Conservation (phyloP, 2,888 invertebrate species). For the Tubiluchus corallicola region DNA sequence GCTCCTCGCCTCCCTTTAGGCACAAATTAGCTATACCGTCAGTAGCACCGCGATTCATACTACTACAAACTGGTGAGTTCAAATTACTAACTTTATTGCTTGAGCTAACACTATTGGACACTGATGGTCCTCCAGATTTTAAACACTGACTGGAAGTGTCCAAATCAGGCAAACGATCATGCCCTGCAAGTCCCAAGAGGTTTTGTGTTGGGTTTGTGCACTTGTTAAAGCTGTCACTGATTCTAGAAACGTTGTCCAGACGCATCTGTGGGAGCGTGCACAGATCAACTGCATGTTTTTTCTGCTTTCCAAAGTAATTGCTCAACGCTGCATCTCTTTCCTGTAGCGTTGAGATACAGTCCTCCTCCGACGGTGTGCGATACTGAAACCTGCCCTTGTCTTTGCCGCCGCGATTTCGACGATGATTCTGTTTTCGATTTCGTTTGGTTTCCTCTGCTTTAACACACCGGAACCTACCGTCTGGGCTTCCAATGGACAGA, state of each 20-base stretch:
- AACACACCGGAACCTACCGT: too few species aligned
- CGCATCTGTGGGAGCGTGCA: too few species aligned
- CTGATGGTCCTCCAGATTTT: too few species aligned
- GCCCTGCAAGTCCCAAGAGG: not conserved
- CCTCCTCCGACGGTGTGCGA: not conserved
- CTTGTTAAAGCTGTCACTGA: not conserved
- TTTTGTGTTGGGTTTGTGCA: not conserved
- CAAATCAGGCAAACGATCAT: too few species aligned
- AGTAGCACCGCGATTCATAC: not conserved
- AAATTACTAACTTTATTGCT: not conserved
- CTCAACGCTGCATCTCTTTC: not conserved
- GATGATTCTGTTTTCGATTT: not conserved
- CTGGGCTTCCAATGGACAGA: not conserved
- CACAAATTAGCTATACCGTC: not conserved
- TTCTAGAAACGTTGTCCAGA: not conserved
- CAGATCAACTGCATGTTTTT: not conserved
- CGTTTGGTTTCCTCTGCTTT: not conserved
- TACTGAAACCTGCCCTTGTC: not conserved
- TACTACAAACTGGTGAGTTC: not conserved
- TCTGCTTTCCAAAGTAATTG: not conserved
- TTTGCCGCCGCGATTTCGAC: not conserved
- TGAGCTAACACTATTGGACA: not conserved
- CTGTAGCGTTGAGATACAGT: too few species aligned
- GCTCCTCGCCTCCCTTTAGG: not conserved
- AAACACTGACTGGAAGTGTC: too few species aligned